Evolutionary conservation across 2,113 vertebrate species (phyloP).

Genomic region (Lepidothrix coronata): DNA sequence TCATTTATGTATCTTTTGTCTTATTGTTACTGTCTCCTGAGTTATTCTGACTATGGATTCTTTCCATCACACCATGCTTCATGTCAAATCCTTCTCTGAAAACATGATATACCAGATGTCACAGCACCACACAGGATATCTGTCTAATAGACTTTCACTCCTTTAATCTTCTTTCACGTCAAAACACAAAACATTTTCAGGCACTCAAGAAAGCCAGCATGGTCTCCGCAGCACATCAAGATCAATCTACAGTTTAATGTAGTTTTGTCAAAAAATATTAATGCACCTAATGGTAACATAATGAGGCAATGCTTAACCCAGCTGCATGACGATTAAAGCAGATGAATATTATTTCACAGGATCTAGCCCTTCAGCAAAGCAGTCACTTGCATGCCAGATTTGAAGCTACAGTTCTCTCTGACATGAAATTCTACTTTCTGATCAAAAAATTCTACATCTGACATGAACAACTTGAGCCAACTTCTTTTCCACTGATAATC

Average conservation of each 20-base stretch:
- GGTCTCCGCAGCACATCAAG: not conserved
- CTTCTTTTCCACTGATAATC: not conserved
- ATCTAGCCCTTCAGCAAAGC: not conserved
- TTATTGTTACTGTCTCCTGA: not conserved
- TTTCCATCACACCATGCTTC: not conserved
- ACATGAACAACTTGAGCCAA: not conserved
- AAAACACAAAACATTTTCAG: not conserved
- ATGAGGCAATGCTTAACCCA: constrained; percentile 49
- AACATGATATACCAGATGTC: not conserved
- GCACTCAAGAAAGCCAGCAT: constrained; percentile 12
- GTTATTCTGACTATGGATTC: not conserved
- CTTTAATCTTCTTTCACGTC: not conserved
- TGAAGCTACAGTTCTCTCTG: not conserved
- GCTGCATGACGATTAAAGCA: constrained; percentile 47
- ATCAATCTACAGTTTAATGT: constrained; percentile 33
- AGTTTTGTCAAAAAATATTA: constrained; percentile 45
- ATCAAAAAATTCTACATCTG: not conserved
- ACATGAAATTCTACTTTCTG: constrained; percentile 8
- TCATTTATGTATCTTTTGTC: not conserved
- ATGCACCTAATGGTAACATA: constrained; percentile 44
- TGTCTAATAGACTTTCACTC: not conserved
- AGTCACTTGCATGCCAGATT: not conserved
- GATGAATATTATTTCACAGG: constrained; percentile 44
- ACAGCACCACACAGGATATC: not conserved
- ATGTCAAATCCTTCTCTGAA: not conserved